These are phyloP conservation scores for Oriolus oriolus DNA, from an alignment of 2,113 vertebrate genomes.

Conservation along the genomic window DNA sequence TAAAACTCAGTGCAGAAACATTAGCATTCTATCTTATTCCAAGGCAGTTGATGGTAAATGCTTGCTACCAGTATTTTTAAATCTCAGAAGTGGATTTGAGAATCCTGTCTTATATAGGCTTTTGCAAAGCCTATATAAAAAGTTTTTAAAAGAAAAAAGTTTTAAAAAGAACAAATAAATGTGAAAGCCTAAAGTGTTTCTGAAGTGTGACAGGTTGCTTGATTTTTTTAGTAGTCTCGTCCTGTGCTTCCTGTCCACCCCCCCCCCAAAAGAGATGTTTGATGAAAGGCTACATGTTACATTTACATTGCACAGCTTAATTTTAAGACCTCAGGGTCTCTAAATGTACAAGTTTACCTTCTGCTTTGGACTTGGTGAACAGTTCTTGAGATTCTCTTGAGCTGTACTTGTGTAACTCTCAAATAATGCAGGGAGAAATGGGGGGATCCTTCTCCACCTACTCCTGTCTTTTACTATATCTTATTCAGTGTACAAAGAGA, in stretches of 20 bases:
- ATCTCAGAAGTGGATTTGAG: not conserved
- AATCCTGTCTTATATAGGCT: not conserved
- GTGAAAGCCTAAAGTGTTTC: not conserved
- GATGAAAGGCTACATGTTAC: not conserved
- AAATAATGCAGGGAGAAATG: not conserved
- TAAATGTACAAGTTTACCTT: not conserved
- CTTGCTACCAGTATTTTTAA: not conserved
- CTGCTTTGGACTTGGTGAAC: not conserved
- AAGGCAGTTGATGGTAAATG: not conserved
- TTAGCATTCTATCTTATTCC: not conserved
- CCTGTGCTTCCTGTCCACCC: not conserved
- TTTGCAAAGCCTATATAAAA: not conserved
- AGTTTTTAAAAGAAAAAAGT: no score
- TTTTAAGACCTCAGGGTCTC: not conserved
- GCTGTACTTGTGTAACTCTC: not conserved
- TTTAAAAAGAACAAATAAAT: not conserved
- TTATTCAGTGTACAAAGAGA: not conserved
- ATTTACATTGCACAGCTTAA: not conserved
- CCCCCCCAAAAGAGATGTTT: not conserved
- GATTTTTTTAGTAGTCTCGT: not conserved
- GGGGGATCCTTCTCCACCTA: slow-evolving; percentile 11
- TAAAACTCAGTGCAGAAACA: not conserved
- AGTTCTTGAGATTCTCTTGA: not conserved
- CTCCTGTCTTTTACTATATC: slow-evolving; percentile 26
- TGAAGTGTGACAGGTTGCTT: not conserved